phyloP scores from a whole-genome alignment of 2,888 invertebrate genomes.

The Scaptomyza caliginosa region DNA sequence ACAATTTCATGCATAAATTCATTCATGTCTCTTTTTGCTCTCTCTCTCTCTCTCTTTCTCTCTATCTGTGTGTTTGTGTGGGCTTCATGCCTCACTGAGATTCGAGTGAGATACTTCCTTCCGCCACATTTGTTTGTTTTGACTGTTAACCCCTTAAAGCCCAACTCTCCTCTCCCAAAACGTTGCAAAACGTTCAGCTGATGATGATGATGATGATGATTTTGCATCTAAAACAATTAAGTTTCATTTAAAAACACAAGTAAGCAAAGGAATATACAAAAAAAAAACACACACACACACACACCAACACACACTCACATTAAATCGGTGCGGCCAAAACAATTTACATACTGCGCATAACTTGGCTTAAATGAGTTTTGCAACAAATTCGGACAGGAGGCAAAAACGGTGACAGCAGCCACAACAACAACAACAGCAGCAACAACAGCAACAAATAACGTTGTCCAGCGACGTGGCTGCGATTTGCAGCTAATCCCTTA shows the following conservation, averaged over 20 bases:
- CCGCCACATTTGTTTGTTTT: constrained; percentile 70
- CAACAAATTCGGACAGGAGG: constrained; percentile 72
- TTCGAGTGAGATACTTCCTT: constrained; percentile 79
- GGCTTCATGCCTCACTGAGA: constrained; percentile 71
- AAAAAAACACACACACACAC: constrained; percentile 6
- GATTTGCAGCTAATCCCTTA: constrained; percentile 83
- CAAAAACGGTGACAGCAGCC: constrained; percentile 35
- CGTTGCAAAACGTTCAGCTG: constrained; percentile 10
- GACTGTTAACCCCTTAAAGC: constrained; percentile 4
- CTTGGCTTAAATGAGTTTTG: constrained; percentile 79
- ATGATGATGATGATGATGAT: constrained; percentile 73
- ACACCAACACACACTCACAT: constrained; percentile 17
- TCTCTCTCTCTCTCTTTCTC: constrained; percentile 18
- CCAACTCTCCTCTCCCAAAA: background rate
- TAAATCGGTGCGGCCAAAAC: constrained; percentile 61
- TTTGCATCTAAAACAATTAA: constrained; percentile 80
- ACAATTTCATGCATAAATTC: constrained; percentile 81
- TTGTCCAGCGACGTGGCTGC: constrained; percentile 61
- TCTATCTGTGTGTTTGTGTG: constrained; percentile 17
- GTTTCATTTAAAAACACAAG: constrained; percentile 65
- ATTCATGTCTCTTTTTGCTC: constrained; percentile 34
- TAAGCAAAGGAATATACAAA: constrained; percentile 8
- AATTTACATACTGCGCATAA: constrained; percentile 83
- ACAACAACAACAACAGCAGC: background rate
- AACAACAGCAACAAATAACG: constrained; percentile 34